Evolutionary conservation across 2,888 invertebrate species (phyloP), one percentile per base, ranked within the genome.

Genomic region (Leptinotarsa peninsularis): DNA sequence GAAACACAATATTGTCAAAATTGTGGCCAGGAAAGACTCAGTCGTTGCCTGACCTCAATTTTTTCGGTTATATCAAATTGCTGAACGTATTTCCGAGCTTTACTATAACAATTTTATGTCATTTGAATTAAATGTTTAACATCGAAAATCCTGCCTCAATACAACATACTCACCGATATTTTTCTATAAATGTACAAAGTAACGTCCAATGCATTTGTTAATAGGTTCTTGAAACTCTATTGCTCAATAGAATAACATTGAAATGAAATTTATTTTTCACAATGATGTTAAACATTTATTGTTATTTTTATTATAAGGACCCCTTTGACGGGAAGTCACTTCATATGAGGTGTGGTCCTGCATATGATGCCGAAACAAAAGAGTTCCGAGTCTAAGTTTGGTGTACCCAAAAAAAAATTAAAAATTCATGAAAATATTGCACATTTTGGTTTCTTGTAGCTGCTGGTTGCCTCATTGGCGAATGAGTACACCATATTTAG

Each of bases 221-320:
- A 76, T 76, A 67, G 74, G 75, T 77, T 78, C 75, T 74, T 67
- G 76, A 60, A 74, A 74, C 63, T 79, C 78, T 78, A 76, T 84
- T 83, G 84, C 84, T 84, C 83, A 84, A 85, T 83, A 86, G 84
- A 85, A 86, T 84, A 85, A 84, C 82, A 84, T 81, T 78, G 77
- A 77, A 69, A 76, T 75, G 79, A 77, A 74, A 79, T 78, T 81
- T 76, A 78, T 72, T 76, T 72, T 77, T 75, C 80, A 83, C 78
- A 81, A 72, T 78, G 86, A 86, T 87, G 86, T 86, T 87, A 86
- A 86, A 87, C 87, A 86, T 86, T 86, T 86, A 86, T 69, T 71
- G 73, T 76, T 76, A 71, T 76, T 76, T 76, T 71, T 68, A 69
- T 33, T 70, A 27, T 27, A 18, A 63, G 63, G 23, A 58, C 43